Evolutionary conservation across 2,113 vertebrate genomes (phyloP).

Genomic region (Oreochromis spilurus): DNA sequence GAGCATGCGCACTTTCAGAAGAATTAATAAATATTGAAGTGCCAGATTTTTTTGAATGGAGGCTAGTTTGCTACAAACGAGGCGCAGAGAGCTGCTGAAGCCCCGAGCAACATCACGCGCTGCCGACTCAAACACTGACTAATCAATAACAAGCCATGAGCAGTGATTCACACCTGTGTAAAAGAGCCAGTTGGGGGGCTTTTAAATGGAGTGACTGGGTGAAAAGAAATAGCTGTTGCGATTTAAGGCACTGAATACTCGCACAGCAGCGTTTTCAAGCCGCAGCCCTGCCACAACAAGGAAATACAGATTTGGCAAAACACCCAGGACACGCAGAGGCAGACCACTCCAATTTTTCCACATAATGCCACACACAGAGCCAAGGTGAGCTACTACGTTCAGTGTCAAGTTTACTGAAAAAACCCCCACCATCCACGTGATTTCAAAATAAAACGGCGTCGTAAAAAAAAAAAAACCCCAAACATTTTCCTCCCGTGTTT

Average conservation of each 20-base stretch:
- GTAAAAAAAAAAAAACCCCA: not conserved
- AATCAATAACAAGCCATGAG: not conserved
- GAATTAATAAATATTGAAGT: not conserved
- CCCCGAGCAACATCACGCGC: not conserved
- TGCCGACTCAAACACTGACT: not conserved
- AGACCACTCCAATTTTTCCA: not conserved
- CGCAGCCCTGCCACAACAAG: not conserved
- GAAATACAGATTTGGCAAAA: not conserved
- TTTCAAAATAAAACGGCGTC: constrained; percentile 31
- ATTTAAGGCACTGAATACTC: not conserved
- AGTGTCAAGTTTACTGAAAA: not conserved
- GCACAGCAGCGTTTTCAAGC: not conserved
- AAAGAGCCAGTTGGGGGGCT: not conserved
- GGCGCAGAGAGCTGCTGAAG: not conserved
- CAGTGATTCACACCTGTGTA: not conserved
- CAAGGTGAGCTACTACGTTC: not conserved
- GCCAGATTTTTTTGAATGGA: constrained; percentile 39
- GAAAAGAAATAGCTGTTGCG: not conserved
- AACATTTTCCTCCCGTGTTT: accelerated
- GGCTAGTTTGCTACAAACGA: not conserved
- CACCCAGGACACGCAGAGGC: not conserved
- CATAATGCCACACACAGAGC: not conserved
- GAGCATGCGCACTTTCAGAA: not conserved
- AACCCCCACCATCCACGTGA: accelerated
- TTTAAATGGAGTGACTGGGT: not conserved